Base-by-base conservation (phyloP, 2,797 vertebrate genomes). In the Lacerta bilineata region DNA sequence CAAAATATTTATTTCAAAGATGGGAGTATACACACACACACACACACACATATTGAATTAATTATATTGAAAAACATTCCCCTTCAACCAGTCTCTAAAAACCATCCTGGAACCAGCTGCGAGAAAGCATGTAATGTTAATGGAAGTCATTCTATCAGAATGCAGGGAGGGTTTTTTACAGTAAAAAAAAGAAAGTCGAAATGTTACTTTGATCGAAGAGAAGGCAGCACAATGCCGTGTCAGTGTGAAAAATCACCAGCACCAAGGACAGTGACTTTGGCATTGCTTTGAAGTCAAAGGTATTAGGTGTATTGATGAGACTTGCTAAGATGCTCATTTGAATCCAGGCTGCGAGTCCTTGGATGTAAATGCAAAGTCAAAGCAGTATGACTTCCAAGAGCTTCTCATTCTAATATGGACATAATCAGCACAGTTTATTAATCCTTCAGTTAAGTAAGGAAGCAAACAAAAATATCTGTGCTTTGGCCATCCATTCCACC, bases 281-380 rank as follows among this genome's bases (percentile, higher is more conserved):
- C 84, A 90, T 89, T 0, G 3, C 15, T 15, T 80, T 71, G 0
- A 0, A 25, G 15, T 87, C 87, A 83, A 68, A 92, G 84, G 83
- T 94, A 92, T n/a, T 83, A 83, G 61, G 46, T 85, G 20, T n/a
- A 80, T 81, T 86, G 66, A 89, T 75, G 33, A 87, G 89, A 83
- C 76, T 33, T 89, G 33, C 81, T 92, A 87, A 93, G 86, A 74
- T 88, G n/a, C 59, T 93, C 43, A 86, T 74, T 83, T 91, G 74
- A 91, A 94, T 91, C 91, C 88, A 93, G 66, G 77, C 71, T 93
- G 76, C 15, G 79, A 91, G 84, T 83, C 76, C 88, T 94, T 87
- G 71, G 86, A 94, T 90, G 17, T 89, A 89, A 92, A 76, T 11
- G 71, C 76, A 90, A 91, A 95, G 80, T 93, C 93, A 88, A 91